These are phyloP conservation scores for Syngnathoides biaculeatus DNA, from an alignment of 2,113 vertebrate species.

Conservation along the genomic window DNA sequence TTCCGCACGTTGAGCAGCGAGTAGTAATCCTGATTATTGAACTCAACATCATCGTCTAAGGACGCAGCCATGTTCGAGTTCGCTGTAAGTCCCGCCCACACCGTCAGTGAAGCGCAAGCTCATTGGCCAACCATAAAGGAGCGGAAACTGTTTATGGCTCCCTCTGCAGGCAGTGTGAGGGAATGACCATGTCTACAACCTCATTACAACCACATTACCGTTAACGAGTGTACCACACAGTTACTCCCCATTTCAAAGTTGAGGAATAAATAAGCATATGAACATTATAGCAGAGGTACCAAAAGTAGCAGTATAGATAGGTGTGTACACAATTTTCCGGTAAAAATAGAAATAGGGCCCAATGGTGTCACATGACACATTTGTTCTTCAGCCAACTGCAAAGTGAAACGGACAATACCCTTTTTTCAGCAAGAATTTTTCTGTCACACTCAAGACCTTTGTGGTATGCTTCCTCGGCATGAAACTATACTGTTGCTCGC, in stretches of 20 bases:
- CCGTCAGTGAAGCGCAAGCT: conserved; percentile 16
- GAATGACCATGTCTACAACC: background rate
- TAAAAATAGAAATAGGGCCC: no score
- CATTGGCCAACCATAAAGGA: conserved; percentile 28
- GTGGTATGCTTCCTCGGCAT: no score
- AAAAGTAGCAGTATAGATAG: no score
- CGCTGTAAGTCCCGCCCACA: conserved; percentile 64
- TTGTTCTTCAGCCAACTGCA: no score
- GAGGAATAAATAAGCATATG: background rate
- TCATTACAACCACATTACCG: background rate
- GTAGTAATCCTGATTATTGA: conserved; percentile 89
- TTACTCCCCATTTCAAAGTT: background rate
- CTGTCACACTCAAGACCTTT: no score
- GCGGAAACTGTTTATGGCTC: conserved; percentile 15
- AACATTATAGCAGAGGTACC: background rate
- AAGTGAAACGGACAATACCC: no score
- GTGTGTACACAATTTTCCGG: no score
- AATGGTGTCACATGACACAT: no score
- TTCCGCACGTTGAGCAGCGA: conserved; percentile 87
- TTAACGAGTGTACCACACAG: background rate
- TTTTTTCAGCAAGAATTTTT: no score
- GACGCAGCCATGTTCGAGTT: conserved; percentile 89
- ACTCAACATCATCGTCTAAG: conserved; percentile 82
- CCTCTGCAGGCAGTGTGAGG: conserved; percentile 28
- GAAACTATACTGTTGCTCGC: no score